Percentiles rank a stretch among this genome's conserved stretches.
These are phyloP conservation scores for Heliopora coerulea DNA, from an alignment of 92 coral and sea anemone species.

Conservation along the genomic window DNA sequence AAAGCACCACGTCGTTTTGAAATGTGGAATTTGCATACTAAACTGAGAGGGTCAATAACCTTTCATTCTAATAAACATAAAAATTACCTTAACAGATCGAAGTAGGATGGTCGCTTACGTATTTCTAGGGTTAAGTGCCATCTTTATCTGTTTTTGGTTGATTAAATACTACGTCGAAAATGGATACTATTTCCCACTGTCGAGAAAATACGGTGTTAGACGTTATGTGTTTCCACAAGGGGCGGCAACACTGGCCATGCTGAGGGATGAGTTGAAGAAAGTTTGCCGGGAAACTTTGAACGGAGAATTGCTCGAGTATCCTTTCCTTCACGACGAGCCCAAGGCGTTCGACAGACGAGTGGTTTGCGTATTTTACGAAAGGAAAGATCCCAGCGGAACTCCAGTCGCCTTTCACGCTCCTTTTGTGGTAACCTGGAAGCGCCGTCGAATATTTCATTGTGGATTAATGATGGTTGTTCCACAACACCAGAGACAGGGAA, in stretches of 20 bases:
- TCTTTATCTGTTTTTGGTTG: background rate
- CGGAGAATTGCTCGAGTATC: background rate
- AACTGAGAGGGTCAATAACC: too few species aligned
- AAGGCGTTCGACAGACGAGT: background rate
- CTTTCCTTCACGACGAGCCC: background rate
- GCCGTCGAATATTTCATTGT: conserved; percentile 1
- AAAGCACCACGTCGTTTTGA: too few species aligned
- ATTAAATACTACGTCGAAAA: background rate
- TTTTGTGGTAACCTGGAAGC: conserved; percentile 5
- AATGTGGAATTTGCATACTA: too few species aligned
- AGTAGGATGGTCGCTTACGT: too few species aligned
- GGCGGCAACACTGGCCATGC: background rate
- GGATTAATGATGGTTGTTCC: conserved; percentile 19
- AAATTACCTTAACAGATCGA: too few species aligned
- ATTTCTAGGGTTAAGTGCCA: background rate
- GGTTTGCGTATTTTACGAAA: background rate
- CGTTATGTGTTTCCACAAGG: background rate
- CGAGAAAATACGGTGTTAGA: conserved; percentile 2
- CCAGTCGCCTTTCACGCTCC: conserved; percentile 13
- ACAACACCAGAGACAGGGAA: conserved; percentile 3
- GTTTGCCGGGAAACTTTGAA: background rate
- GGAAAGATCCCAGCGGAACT: background rate
- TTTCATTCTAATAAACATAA: too few species aligned
- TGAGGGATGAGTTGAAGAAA: background rate
- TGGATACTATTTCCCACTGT: background rate